A percentile compares a stretch with the other conserved stretches of the same genome.
Conservation (phyloP, 2,113 vertebrate genomes). For the Sphyrna mokarran region DNA sequence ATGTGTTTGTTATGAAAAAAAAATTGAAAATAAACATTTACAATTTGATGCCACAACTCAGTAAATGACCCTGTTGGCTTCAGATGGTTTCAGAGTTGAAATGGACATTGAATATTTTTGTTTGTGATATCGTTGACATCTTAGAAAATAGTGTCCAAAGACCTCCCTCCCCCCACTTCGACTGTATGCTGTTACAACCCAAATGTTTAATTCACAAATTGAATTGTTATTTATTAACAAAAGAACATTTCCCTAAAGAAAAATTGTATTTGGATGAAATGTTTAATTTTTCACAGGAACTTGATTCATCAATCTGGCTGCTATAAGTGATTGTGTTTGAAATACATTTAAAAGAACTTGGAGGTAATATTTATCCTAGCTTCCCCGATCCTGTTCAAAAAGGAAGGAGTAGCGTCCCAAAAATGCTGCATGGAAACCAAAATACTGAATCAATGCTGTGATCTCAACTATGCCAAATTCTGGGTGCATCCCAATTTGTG, state of each 20-base stretch:
- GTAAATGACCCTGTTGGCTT: neutral
- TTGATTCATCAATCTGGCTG: too few species aligned
- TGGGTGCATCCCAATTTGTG: too few species aligned
- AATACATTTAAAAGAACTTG: too few species aligned
- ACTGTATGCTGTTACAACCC: neutral
- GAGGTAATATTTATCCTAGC: too few species aligned
- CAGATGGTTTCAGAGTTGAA: neutral
- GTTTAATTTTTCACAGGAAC: too few species aligned
- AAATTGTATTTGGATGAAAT: neutral
- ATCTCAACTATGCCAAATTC: too few species aligned
- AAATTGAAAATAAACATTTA: neutral
- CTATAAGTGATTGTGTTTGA: too few species aligned
- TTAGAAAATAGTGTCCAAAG: neutral
- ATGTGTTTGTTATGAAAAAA: neutral
- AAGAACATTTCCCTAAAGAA: neutral
- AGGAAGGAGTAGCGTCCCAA: too few species aligned
- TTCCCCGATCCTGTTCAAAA: too few species aligned
- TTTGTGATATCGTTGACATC: neutral
- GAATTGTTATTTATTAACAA: neutral
- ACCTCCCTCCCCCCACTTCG: neutral
- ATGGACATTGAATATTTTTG: neutral
- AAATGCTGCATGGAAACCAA: too few species aligned
- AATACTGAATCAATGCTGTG: too few species aligned
- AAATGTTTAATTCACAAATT: neutral
- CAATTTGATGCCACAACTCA: neutral